Conservation (phyloP, 1,140 invertebrate species). For the Papilio dardanus region DNA sequence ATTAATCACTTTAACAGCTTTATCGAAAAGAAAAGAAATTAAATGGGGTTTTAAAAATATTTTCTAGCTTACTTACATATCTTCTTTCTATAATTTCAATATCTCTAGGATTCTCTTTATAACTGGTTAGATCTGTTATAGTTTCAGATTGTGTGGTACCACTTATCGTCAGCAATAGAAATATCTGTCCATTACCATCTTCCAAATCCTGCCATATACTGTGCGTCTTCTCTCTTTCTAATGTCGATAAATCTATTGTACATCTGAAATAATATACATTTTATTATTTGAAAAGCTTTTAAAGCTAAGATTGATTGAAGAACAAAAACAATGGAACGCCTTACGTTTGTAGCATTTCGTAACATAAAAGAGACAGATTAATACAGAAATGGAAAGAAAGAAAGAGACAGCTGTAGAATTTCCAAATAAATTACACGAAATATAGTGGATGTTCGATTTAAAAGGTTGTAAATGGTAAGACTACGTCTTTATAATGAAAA, state of each 20-base stretch:
- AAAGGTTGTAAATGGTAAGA: neutral
- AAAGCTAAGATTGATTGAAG: neutral
- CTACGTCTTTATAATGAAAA: slow-evolving; percentile 25
- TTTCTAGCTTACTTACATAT: slow-evolving; percentile 87
- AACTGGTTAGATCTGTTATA: slow-evolving; percentile 93
- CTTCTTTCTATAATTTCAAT: slow-evolving; percentile 85
- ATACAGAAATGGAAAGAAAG: neutral
- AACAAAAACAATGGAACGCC: neutral
- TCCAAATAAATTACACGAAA: neutral
- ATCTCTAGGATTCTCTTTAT: slow-evolving; percentile 91
- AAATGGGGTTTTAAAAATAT: too few species aligned
- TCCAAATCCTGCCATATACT: slow-evolving; percentile 94
- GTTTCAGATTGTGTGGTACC: slow-evolving; percentile 96
- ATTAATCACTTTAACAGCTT: too few species aligned
- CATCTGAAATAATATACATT: slow-evolving; percentile 83
- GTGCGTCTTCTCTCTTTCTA: slow-evolving; percentile 96
- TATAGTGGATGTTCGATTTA: neutral
- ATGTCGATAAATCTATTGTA: slow-evolving; percentile 91
- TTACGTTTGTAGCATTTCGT: neutral
- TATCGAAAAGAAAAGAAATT: too few species aligned
- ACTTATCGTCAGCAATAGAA: slow-evolving; percentile 96
- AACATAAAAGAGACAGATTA: neutral
- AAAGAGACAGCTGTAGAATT: neutral
- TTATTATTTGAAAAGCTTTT: slow-evolving; percentile 3
- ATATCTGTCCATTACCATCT: slow-evolving; percentile 93